Conservation (phyloP, 2,797 vertebrate genomes). For the Danionella dracula region DNA sequence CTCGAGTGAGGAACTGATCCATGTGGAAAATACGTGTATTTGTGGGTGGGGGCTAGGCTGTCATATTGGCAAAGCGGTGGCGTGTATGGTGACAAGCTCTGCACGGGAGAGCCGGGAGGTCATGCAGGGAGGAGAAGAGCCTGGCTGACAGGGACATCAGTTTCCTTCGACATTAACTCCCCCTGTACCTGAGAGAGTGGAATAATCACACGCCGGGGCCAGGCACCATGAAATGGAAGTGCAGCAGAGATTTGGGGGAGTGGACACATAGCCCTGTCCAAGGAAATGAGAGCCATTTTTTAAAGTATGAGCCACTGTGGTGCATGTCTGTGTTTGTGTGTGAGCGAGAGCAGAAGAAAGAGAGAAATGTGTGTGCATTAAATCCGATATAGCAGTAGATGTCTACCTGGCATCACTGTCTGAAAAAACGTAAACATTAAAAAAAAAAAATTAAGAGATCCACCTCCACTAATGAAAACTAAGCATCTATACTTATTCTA, state of each 20-base stretch:
- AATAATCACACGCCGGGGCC: slow-evolving; percentile 77
- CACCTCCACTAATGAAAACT: background rate
- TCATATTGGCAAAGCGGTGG: slow-evolving; percentile 80
- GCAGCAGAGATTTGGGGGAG: slow-evolving; percentile 75
- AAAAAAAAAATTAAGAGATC: background rate
- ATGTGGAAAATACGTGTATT: slow-evolving; percentile 15
- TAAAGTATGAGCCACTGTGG: slow-evolving; percentile 34
- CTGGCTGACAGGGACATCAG: slow-evolving; percentile 86
- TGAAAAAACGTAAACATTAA: background rate
- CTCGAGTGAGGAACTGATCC: slow-evolving; percentile 50
- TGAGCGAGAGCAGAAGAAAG: background rate
- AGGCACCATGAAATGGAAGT: slow-evolving; percentile 86
- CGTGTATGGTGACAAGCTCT: slow-evolving; percentile 78
- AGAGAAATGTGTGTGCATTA: background rate
- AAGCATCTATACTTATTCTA: no score
- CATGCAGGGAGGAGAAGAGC: slow-evolving; percentile 68
- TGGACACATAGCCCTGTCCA: slow-evolving; percentile 74
- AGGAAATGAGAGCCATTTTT: slow-evolving; percentile 83
- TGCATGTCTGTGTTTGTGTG: slow-evolving; percentile 7
- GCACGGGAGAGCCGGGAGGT: slow-evolving; percentile 21
- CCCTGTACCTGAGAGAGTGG: slow-evolving; percentile 81
- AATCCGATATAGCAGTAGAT: background rate
- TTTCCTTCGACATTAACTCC: slow-evolving; percentile 86
- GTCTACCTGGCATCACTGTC: background rate
- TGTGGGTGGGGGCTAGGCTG: slow-evolving; percentile 3